Base-by-base conservation (phyloP, 2,113 vertebrate species). In the Xiphophorus hellerii region DNA sequence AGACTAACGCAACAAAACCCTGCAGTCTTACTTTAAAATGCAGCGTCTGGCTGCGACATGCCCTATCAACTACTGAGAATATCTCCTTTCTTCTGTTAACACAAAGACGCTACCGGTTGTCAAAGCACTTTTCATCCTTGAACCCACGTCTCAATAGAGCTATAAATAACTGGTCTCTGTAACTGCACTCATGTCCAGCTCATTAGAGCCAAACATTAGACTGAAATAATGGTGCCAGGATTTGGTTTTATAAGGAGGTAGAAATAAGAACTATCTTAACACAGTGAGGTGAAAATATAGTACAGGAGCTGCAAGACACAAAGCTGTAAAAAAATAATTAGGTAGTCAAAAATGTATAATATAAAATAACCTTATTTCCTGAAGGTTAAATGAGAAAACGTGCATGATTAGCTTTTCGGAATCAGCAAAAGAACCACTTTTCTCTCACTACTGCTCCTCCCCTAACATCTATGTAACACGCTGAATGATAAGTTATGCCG, bases 131-230 rank as follows among this genome's bases (percentile, higher is more conserved):
- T 89, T 88, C 77, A 83, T 87, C 84, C 83, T 83, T 82, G 82
- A 85, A 88, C 77, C 84, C 58, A 65, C 66, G 73, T 86, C 82
- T 90, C 80, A 68, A 83, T 44, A 27, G 69, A 80, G 76, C 77
- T 91, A 87, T 90, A 88, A 92, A 92, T 90, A 90, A 84, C 82
- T 83, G 73, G 76, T 72, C 77, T 86, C 73, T 72, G 72, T 80
- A 85, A 75, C 80, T 86, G 69, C 37, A 71, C 70, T 81, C 66
- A 78, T 60, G 78, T 86, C 76, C 71, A 80, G 77, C 88, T 91
- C 90, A 87, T 92, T 92, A 91, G 77, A 79, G 76, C 20, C 65
- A 73, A 37, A 37, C 76, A 76, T 87, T 86, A 81, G 72, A 81
- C 65, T 65, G 30, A 84, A 80, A 88, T 83, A 91, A 88, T 87